Evolutionary conservation across 2,113 vertebrate genomes (phyloP).

Genomic region (Alouatta palliata): DNA sequence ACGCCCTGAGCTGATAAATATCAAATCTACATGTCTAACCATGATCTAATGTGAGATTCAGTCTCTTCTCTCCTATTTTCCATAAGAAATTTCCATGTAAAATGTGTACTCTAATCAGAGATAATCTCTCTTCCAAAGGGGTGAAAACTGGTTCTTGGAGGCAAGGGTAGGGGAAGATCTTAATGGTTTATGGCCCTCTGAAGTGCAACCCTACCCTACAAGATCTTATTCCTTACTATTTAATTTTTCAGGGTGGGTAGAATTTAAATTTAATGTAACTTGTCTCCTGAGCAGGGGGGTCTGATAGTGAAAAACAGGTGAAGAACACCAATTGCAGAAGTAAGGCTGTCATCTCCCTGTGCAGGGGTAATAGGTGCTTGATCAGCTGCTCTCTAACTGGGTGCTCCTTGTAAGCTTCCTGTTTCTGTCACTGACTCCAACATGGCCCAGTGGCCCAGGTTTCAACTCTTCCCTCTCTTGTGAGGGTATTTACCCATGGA

Average conservation of each 20-base stretch:
- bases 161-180: background rate
- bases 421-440: background rate
- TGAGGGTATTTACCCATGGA: no score
- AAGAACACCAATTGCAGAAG: background rate
- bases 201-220: background rate
- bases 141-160: background rate
- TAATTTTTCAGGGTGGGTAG: background rate
- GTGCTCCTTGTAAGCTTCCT: background rate
- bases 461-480: background rate
- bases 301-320: background rate
- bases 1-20: background rate
- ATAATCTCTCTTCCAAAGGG: background rate
- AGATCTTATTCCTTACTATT: background rate
- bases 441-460: background rate
- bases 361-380: background rate
- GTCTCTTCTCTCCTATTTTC: background rate
- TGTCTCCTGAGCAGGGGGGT: background rate
- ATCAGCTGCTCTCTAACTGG: background rate
- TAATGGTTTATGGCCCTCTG: background rate
- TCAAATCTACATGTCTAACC: background rate
- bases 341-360: background rate
- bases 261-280: background rate
- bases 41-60: background rate
- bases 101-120: background rate
- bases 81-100: background rate